Evolutionary conservation across 2,113 vertebrate genomes (phyloP), one percentile per base, ranked within the genome.

Genomic region (Martes martes): DNA sequence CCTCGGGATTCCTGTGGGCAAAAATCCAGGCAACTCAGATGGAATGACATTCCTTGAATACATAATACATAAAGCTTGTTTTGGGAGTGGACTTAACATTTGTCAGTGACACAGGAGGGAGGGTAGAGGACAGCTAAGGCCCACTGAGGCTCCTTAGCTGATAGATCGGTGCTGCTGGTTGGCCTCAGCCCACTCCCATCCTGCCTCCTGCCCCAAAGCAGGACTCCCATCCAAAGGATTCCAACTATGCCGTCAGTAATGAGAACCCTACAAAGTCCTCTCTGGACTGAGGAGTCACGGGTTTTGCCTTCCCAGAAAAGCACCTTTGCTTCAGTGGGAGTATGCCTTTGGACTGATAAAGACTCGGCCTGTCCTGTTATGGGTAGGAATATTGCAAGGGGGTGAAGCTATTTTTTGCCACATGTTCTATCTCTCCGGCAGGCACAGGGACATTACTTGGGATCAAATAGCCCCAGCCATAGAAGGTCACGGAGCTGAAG

Each of bases 371-470:
- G 97, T 89, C 98, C 98, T 11, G 0, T 98, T 98, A 98, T 98
- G 98, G 98, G 97, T 94, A 59, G 96, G 96, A 97, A 93, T 97
- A 93, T 84, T 9, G 67, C 97, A 61, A 96, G 90, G 94, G 96
- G 97, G n/a, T 6, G 31, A 65, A 94, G 97, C 93, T 97, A 96
- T 98, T 98, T 98, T 98, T 97, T 97, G 79, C 97, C 97, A 94
- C 95, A 92, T 33, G n/a, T 57, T 96, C 96, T 97, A 76, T 83
- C 98, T 97, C 95, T 95, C 93, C 4, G 1, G 93, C 86, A 97
- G 21, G 6, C 3, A 0, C 63, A 81, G 95, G 73, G 33, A 94
- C 96, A 95, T 73, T 86, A 91, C 11, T 2, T 1, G 63, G 57
- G 82, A 92, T 96, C 94, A 96, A 95, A 83, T 97, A 19, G 0